Evolutionary conservation across 2,888 invertebrate genomes (phyloP).

Genomic region (Nymphalis urticae): DNA sequence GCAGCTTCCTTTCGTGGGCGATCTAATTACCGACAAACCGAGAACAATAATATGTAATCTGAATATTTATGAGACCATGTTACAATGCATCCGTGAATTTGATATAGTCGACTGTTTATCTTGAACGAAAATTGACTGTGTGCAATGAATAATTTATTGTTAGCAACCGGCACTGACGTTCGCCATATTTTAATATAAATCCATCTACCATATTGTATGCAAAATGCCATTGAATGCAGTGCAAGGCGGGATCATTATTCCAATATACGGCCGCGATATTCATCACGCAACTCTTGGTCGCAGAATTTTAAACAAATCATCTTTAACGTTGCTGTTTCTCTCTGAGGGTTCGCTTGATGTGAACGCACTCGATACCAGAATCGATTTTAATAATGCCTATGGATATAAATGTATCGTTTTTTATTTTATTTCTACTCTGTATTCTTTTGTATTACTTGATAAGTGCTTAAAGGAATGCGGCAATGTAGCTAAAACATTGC

Average conservation of each 20-base stretch:
- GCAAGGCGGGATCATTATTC: conserved; percentile 80
- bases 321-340: conserved; percentile 61
- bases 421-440: conserved; percentile 23
- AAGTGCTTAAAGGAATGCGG: neutral
- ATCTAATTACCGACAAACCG: conserved; percentile 79
- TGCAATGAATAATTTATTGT: conserved; percentile 80
- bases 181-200: conserved; percentile 81
- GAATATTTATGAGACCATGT: conserved; percentile 72
- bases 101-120: conserved; percentile 73
- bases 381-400: conserved; percentile 62
- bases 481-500: neutral
- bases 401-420: conserved; percentile 32
- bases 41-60: conserved; percentile 78
- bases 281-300: conserved; percentile 71
- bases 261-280: conserved; percentile 77
- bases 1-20: conserved; percentile 74
- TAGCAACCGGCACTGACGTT: conserved; percentile 77
- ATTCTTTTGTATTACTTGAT: conserved; percentile 15
- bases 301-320: conserved; percentile 80
- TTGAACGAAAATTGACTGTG: conserved; percentile 77
- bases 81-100: conserved; percentile 67
- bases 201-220: conserved; percentile 81
- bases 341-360: conserved; percentile 44
- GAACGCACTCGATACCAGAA: conserved; percentile 53
- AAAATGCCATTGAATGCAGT: conserved; percentile 81